Base-by-base conservation (phyloP, 2,113 vertebrate species). In the Saguinus midas region DNA sequence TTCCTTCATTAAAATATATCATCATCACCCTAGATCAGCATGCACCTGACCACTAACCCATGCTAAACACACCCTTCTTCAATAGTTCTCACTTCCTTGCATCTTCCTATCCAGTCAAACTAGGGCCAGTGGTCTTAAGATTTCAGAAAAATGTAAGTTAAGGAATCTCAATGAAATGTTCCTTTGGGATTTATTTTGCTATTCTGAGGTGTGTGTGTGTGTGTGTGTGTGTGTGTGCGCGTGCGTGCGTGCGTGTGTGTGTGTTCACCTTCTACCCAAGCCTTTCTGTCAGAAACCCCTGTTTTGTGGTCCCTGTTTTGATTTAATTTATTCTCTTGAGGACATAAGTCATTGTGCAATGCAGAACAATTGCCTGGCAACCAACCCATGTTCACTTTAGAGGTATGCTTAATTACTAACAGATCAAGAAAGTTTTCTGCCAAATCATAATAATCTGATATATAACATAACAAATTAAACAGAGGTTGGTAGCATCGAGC, bases 371-470 rank as follows among this genome's bases (percentile, higher is more conserved):
- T 75, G 40, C 13, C 83, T 87, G 64, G 35, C 43, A 66, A 84
- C 80, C 86, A 80, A 89, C 8, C 11, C 76, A 70, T 29, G 13
- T 89, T 89, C 48, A 43, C 61, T 1, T 25, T 85, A 76, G 64
- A 78, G 27, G 25, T 9, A 64, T 76, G 82, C 43, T 64, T 90
- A 84, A 92, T 96, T 89, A 85, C 55, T 88, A 32, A 79, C 29
- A 75, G 45, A 83, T 94, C 58, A 55, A 75, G 78, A 82, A 95
- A 64, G 37, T 40, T 57, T 94, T 83, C 88, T 96, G 58, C 55
- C 50, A 85, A 97, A 48, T n/a, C 40, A 37, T 45, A 81, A 93
- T 27, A 90, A 61, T 48, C 21, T 58, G 90, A 32, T 23, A 90
- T 83, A 66, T 52, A 86, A 90, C 86, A 83, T 40, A 73, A 87